Base-by-base conservation (phyloP, 2,888 invertebrate genomes). In the Brachyptera putata region DNA sequence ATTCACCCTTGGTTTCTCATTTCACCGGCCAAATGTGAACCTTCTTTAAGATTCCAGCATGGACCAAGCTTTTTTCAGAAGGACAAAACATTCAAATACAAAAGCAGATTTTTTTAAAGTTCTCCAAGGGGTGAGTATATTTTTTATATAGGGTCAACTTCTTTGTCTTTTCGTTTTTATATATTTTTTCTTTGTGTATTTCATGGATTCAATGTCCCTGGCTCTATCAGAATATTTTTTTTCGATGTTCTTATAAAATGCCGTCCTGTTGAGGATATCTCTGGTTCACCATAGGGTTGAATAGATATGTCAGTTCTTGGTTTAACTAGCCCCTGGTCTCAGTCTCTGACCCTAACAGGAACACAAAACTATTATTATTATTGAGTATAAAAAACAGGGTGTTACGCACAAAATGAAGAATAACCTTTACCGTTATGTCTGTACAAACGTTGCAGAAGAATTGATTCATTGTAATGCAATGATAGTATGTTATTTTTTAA, bases 91-190 rank as follows among this genome's bases (percentile, higher is more conserved):
- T 21, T 18, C 18, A 53, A 53, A 3, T 53, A 53, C 53, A 53
- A 53, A n/a, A 36, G 53, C 34, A 30, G 16, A n/a, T 53, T 53
- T 53, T 53, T 53, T 53, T 25, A 36, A 22, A 53, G n/a, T 9
- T 36, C 36, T 34, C 16, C 49, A 53, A 53, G 53, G 50, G 53
- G 53, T 53, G 36, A 37, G 53, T 34, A 37, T 36, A 36, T 53
- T 53, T 53, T 53, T 53, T 53, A 36, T 34, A 53, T 46, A 18
- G 34, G 34, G 53, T 34, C 22, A 34, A 53, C 34, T 22, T 30
- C 53, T 53, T 53, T 53, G 53, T 53, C 53, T 53, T 53, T 53
- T 53, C 53, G n/a, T 24, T 36, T 30, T 36, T 36, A 34, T 21
- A n/a, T 53, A 22, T 53, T 53, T 53, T 53, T 53, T 53, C 53